Base-by-base conservation (phyloP, 2,113 vertebrate genomes). In the Balaeniceps rex region DNA sequence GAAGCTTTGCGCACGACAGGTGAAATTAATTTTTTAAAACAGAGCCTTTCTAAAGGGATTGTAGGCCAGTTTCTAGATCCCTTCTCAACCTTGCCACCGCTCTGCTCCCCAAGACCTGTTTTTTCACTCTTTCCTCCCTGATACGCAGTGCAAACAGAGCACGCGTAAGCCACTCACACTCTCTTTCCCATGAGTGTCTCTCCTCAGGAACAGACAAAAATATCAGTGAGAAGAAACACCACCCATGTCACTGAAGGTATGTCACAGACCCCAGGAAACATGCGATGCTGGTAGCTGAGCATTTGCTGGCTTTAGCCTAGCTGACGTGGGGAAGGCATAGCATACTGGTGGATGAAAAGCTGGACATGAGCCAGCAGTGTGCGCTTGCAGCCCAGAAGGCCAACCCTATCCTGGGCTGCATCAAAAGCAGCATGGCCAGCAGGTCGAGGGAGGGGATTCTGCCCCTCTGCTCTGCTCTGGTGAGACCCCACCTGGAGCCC, bases 191-290 rank as follows among this genome's bases (percentile, higher is more conserved):
- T 44, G 25, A 70, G 18, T 11, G 6, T 49, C 11, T 58, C 28
- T 88, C 77, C 61, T 74, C 33, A 47, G 77, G 77, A 77, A 70
- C 26, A 65, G 71, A 49, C 23, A 40, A n/a, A 92, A 83, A 75
- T 69, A 60, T 22, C 44, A 1, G 18, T 9, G 25, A 0, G 3
- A 60, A 55, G 44, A 61, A 49, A 44, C 1, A 0, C 38, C 70
- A 9, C 28, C 26, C 0, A 0, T 60, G 54, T 40, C 0, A 0
- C 61, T 51, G 61, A 24, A 33, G 75, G 26, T 36, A 34, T 0
- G 2, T 63, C 65, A 15, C 6, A 23, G 31, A 14, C 54, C 47
- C 38, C 26, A 18, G 63, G 47, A 46, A 77, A 63, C 55, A 19
- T 54, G n/a, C 47, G 49, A 0, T 68, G 51, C 42, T n/a, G 21